Evolutionary conservation across 2,797 vertebrate genomes (phyloP), one percentile per base, ranked within the genome.

Genomic region (Huso huso): DNA sequence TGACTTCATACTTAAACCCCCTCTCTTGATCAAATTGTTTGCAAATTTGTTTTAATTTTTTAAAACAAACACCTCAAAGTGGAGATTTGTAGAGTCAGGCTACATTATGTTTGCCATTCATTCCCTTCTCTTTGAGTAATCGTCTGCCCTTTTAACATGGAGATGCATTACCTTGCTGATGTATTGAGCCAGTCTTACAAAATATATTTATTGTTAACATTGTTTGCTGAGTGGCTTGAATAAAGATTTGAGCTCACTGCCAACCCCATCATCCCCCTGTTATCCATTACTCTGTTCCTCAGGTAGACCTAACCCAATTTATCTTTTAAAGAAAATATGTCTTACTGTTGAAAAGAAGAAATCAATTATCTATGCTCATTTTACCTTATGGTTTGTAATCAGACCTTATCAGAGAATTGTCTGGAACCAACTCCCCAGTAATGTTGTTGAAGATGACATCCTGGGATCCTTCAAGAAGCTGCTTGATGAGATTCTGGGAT

Each of bases 331-430:
- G 73, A 71, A 75, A 82, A 78, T 70, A 75, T 67, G 77, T 79
- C 71, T 76, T 74, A 73, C 74, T 66, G 57, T 63, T 51, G 66
- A 76, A 78, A 66, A 69, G 67, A 74, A 78, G 70, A 73, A 77
- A 84, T 84, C 81, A 73, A 79, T 81, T 77, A 72, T 69, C 49
- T 51, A 50, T 10, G 53, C 70, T 84, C 76, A 73, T 78, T 59
- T 84, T 82, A 77, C 78, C 66, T 62, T 60, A 69, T 75, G 75
- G 73, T 65, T 76, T 79, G 61, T 70, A 75, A 66, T 70, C 75
- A 37, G 37, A 37, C 37, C 37, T 37, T 37, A 37, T 37, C 37
- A 37, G 37, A 37, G 37, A 37, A 37, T 37, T 37, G 4, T 37
- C 37, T 37, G 37, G 37, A 37, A 4, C 37, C 37, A 37, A 37